Evolutionary conservation across 2,888 invertebrate species (phyloP), one percentile per base, ranked within the genome.

Genomic region (Hesperia comma): DNA sequence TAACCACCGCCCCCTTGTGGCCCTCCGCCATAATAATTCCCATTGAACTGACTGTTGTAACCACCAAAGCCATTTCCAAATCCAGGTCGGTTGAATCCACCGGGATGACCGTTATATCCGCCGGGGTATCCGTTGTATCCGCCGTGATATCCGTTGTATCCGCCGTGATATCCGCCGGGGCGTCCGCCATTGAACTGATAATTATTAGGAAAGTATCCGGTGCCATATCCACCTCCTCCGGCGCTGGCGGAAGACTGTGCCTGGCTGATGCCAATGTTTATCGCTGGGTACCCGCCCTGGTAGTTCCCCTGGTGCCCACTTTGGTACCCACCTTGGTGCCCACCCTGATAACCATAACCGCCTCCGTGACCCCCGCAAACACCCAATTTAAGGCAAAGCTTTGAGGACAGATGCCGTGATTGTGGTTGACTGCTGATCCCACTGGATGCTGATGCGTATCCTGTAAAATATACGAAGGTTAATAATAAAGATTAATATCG

Each of bases 241-340:
- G 86, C 90, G 37, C 84, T 88, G 0, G 89, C 79, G 3, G 91
- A 88, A 12, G 90, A 80, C 69, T 92, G 92, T 0, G 92, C 90
- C 70, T 92, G 92, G 61, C 91, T 92, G 63, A 92, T 88, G 2
- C 90, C 92, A 60, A 92, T 92, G 74, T 90, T 91, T 67, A 92
- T 86, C 5, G 88, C 85, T 8, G 84, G 85, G 51, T 77, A 75
- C 19, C 74, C 77, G 17, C 73, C 73, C 33, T 69, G 67, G 49
- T 70, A 61, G 46, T 73, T 70, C 12, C 79, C 73, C 32, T 69
- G 67, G 46, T 71, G 56, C 17, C 80, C 77, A 26, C 72, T 72
- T 19, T 68, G 64, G 41, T 70, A 62, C 43, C 79, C 77, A 4
- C 74, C 75, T 49, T 76, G 71, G 46, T 71, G 56, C 17, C 80